Evolutionary conservation across 2,888 invertebrate genomes (phyloP).

Genomic region (Amphipyra tragopoginis): DNA sequence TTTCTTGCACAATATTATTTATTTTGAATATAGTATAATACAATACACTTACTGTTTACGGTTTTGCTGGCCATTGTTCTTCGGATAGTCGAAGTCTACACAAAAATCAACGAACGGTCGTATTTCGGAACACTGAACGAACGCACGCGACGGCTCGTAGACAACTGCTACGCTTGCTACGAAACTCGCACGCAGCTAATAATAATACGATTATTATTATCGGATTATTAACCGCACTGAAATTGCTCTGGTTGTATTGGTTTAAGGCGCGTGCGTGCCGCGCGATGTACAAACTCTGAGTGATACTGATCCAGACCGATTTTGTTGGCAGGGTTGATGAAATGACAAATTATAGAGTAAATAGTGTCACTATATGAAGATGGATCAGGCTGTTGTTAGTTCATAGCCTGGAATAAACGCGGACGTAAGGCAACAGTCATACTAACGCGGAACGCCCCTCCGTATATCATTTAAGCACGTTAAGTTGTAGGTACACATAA

Average conservation of each 20-base stretch:
- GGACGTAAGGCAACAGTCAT: slow-evolving; percentile 21
- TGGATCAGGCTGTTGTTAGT: slow-evolving; percentile 57
- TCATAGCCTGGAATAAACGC: slow-evolving; percentile 52
- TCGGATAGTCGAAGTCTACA: slow-evolving; percentile 51
- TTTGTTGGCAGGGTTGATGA: slow-evolving; percentile 68
- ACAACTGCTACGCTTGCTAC: slow-evolving; percentile 78
- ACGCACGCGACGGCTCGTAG: slow-evolving; percentile 72
- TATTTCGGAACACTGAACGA: slow-evolving; percentile 48
- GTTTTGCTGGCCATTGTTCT: slow-evolving; percentile 74
- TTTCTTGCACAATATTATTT: neutral
- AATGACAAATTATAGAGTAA: slow-evolving; percentile 74
- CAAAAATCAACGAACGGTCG: slow-evolving; percentile 41
- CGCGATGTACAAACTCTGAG: slow-evolving; percentile 74
- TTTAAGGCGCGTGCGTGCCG: slow-evolving; percentile 74
- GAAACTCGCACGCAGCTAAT: slow-evolving; percentile 69
- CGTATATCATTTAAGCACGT: slow-evolving; percentile 22
- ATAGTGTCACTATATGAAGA: slow-evolving; percentile 68
- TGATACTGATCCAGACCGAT: slow-evolving; percentile 71
- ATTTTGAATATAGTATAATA: slow-evolving; percentile 7
- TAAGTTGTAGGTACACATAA: neutral
- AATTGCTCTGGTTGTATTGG: slow-evolving; percentile 55
- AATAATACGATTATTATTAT: slow-evolving; percentile 67
- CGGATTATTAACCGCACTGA: slow-evolving; percentile 66
- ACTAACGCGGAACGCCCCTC: slow-evolving; percentile 18
- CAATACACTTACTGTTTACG: slow-evolving; percentile 70